phyloP scores from a whole-genome alignment of 2,888 invertebrate species.

The Sphecodes monilicornis region DNA sequence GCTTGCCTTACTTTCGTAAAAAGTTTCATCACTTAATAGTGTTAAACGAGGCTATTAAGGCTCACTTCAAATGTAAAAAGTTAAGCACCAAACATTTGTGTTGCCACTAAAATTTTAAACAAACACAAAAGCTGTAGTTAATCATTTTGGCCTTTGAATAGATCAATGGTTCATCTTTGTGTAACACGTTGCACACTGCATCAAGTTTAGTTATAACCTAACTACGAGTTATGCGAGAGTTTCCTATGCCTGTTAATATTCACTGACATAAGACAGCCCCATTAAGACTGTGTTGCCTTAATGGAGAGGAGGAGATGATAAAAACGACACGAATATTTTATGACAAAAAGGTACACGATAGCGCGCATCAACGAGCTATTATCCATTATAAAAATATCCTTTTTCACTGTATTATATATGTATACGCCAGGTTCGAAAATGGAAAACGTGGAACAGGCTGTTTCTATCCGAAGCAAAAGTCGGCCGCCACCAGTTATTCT shows the following conservation, averaged over 20 bases:
- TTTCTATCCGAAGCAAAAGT: slow-evolving; percentile 10
- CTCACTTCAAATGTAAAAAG: not conserved
- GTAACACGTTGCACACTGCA: not conserved
- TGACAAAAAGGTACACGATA: not conserved
- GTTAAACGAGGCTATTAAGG: not conserved
- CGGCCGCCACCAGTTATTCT: slow-evolving; percentile 19
- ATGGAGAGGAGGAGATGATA: not conserved
- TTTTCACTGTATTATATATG: not conserved
- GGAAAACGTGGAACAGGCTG: not conserved
- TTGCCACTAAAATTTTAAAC: not conserved
- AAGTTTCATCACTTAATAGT: not conserved
- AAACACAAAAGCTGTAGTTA: not conserved
- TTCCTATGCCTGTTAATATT: not conserved
- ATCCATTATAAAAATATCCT: not conserved
- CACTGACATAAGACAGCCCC: slow-evolving; percentile 6
- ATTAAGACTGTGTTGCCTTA: slow-evolving; percentile 3
- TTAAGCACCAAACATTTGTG: not conserved
- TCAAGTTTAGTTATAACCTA: not conserved
- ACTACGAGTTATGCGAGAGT: slow-evolving; percentile 7
- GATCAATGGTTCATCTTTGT: not conserved
- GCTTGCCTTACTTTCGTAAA: not conserved
- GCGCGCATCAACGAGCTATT: no score
- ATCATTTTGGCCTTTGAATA: not conserved
- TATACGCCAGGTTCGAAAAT: not conserved
- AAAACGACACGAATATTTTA: not conserved